Evolutionary conservation across 2,113 vertebrate species (phyloP).

Genomic region (Nothoprocta perdicaria): DNA sequence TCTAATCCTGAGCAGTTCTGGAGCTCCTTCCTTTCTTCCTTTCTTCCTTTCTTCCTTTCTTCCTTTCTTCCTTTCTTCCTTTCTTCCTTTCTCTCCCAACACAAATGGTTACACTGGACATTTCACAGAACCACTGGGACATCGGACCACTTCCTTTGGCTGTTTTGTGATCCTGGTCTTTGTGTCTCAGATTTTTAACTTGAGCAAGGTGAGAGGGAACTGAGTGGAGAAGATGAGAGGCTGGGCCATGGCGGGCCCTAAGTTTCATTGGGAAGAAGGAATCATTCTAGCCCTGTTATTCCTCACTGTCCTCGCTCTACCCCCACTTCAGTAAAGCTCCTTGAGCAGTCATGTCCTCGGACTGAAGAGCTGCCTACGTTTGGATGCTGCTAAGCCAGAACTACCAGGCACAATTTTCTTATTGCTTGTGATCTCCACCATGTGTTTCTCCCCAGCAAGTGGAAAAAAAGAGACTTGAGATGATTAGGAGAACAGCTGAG

Average conservation of each 20-base stretch:
- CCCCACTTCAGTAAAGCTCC: not conserved
- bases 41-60: not conserved
- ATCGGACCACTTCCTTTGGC: not conserved
- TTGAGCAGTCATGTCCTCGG: not conserved
- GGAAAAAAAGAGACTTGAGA: not conserved
- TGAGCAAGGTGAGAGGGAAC: not conserved
- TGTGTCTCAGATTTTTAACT: constrained; percentile 2
- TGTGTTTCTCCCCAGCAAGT: not conserved
- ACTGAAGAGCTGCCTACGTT: not conserved
- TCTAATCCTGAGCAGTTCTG: not conserved
- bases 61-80: not conserved
- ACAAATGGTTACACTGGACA: not conserved
- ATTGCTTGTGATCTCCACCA: not conserved
- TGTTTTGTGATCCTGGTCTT: not conserved
- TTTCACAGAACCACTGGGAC: not conserved
- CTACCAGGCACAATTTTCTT: not conserved
- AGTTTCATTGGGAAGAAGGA: not conserved
- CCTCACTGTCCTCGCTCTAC: not conserved
- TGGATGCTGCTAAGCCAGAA: not conserved
- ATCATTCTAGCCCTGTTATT: not conserved
- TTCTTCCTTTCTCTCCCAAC: not conserved
- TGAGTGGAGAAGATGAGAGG: not conserved
- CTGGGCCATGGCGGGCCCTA: not conserved
- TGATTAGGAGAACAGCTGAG: not conserved
- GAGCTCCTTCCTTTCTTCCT: not conserved